Evolutionary conservation across 2,888 invertebrate species (phyloP), one percentile per base, ranked within the genome.

Genomic region (Pollenia angustigena): DNA sequence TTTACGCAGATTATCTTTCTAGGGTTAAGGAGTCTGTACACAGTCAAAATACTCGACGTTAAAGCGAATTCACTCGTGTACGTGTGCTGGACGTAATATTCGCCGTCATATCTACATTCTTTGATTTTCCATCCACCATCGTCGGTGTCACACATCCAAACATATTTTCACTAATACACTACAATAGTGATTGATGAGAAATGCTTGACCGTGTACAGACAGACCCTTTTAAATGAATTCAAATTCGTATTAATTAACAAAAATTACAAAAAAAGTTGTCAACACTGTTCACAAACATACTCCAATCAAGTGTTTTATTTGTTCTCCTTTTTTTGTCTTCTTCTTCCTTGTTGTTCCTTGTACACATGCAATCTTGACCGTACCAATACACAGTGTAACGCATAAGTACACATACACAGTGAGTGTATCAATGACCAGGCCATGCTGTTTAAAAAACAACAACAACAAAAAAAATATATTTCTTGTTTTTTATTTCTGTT

Each of bases 381-480:
- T 18, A 18, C 8, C 18, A 50, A 14, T n/a, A 32, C 14, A 46
- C 23, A 4, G 11, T 52, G 52, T 64, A 58, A 69, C 74, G 16
- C 62, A 18, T 23, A 58, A 14, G 48, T 78, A 32, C 32, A 32
- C 32, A 32, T 6, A 32, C 23, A n/a, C 54, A 80, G 52, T 58
- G 6, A 46, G 42, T 64, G 72, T 71, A 23, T 44, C 32, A 12
- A 14, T 18, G 79, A 48, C 56, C 66, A 50, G 54, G 69, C 60
- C 78, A 82, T 78, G 81, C 72, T 81, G 75, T 54, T 48, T 14
- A 76, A 74, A 72, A 9, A 76, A 16, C n/a, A 42, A 60, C 60
- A 40, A 75, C 62, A 72, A n/a, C 14, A 4, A n/a, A 10, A 72
- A n/a, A 82, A 71, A 68, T 58, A 46, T 54, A 56, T 66, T 76